phyloP scores from a whole-genome alignment of 1,140 invertebrate genomes.

The Caenorhabditis remanei region DNA sequence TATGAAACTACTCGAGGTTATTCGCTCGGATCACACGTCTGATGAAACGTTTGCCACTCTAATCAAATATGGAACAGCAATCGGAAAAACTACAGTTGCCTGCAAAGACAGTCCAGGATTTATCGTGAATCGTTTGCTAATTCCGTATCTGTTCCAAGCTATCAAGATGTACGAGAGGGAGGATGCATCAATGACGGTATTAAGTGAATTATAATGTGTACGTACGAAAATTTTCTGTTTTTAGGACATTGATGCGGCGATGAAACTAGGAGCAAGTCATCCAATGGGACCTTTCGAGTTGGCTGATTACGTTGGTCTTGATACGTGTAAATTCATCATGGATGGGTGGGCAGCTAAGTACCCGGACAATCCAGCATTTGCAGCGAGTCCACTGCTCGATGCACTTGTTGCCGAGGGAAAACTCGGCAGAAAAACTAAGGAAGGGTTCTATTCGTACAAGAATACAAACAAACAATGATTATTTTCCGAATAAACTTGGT shows the following conservation, averaged over 20 bases:
- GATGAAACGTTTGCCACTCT: slow-evolving; percentile 84
- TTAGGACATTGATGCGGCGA: slow-evolving; percentile 80
- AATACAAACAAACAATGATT: neutral
- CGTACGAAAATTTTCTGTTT: neutral
- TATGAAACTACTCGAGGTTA: slow-evolving; percentile 87
- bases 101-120: slow-evolving; percentile 89
- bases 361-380: slow-evolving; percentile 85
- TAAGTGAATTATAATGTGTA: neutral
- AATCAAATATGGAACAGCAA: slow-evolving; percentile 85
- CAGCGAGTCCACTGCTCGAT: slow-evolving; percentile 82
- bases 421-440: slow-evolving; percentile 86
- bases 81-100: slow-evolving; percentile 86
- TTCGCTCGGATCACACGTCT: slow-evolving; percentile 81
- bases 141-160: slow-evolving; percentile 85
- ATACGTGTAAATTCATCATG: slow-evolving; percentile 81
- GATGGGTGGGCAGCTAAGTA: slow-evolving; percentile 85
- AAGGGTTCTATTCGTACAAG: slow-evolving; percentile 88
- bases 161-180: slow-evolving; percentile 85
- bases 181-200: slow-evolving; percentile 77
- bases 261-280: slow-evolving; percentile 80
- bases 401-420: slow-evolving; percentile 87
- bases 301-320: slow-evolving; percentile 80
- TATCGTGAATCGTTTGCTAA: slow-evolving; percentile 86
- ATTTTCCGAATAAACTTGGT: neutral
- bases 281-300: slow-evolving; percentile 81